Base-by-base conservation (phyloP, 2,797 vertebrate species). In the Sebastiscus albofasciatus region DNA sequence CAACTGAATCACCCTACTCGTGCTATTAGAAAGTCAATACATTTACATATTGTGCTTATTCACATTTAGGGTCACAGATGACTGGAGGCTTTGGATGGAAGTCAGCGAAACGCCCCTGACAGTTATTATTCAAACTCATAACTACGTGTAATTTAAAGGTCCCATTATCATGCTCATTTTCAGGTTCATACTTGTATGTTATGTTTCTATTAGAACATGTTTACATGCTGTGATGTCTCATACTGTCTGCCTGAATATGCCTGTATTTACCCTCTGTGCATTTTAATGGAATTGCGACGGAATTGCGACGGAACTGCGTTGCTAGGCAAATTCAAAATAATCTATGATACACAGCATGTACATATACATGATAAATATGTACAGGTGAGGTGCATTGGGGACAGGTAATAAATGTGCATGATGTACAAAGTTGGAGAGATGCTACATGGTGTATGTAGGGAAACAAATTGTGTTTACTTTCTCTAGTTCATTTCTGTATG, bases 401-500 rank as follows among this genome's bases (percentile, higher is more conserved):
- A 64, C 12, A 49, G 5, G 16, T 59, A 10, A 73, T 75, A 75
- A 79, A 81, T 60, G 16, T 74, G 36, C 42, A 34, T 52, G 36
- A 60, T 52, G 64, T 42, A 3, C 22, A 77, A 60, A 54, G 34
- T n/a, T 36, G 18, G 49, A 60, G 11, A 27, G 26, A 42, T 42
- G 20, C 18, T n/a, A 55, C 8, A 65, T 22, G 9, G 6, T 36
- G 31, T 22, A 67, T 33, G 18, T 9, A 27, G 29, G 61, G 18
- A 72, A 67, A 77, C 49, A 55, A 27, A 33, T 62, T 71, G 2
- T 31, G 59, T 77, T 81, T 34, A 76, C 49, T 26, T 61, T 76
- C 3, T 67, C 26, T 24, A 34, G 10, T 56, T 70, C 33, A 14
- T 82, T 72, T 76, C 39, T 80, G 84, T 16, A 54, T 84, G 76